Evolutionary conservation across 2,113 vertebrate species (phyloP).

Genomic region (Pollachius pollachius): DNA sequence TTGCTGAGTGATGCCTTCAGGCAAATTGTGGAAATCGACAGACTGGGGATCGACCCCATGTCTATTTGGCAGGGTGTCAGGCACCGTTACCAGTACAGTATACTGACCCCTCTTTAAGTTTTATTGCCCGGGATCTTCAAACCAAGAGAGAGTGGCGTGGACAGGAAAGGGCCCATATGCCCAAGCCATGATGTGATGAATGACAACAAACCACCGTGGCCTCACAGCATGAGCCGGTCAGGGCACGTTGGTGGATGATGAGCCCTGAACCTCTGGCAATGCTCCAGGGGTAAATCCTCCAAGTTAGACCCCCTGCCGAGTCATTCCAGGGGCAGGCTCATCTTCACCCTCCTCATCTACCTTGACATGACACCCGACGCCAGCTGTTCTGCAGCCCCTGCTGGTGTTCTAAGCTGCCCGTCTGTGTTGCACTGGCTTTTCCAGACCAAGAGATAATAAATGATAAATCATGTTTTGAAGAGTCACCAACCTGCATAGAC

Average conservation of each 20-base stretch:
- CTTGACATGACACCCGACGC: slow-evolving; percentile 11
- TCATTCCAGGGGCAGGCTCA: slow-evolving; percentile 12
- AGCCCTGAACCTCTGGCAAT: slow-evolving; percentile 5
- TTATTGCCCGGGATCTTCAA: too few relatives aligned
- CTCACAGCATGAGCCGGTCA: background rate
- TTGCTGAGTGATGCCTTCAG: too few relatives aligned
- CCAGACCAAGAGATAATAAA: background rate
- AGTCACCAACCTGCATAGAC: too few relatives aligned
- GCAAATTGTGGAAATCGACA: too few relatives aligned
- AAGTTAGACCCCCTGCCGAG: background rate
- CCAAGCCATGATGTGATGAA: background rate
- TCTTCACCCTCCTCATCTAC: background rate
- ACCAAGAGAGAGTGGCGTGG: background rate
- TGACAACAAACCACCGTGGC: slow-evolving; percentile 7
- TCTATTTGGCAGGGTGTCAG: too few relatives aligned
- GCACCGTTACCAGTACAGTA: background rate
- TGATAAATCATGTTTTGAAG: too few relatives aligned
- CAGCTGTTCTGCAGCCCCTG: background rate
- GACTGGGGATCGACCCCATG: too few relatives aligned
- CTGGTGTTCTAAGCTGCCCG: background rate
- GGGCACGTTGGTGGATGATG: slow-evolving; percentile 5
- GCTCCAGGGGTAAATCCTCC: slow-evolving; percentile 9
- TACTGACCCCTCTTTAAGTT: too few relatives aligned
- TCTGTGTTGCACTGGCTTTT: background rate
- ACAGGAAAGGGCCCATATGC: background rate